Evolutionary conservation across 2,113 vertebrate genomes (phyloP).

Genomic region (Riparia riparia): DNA sequence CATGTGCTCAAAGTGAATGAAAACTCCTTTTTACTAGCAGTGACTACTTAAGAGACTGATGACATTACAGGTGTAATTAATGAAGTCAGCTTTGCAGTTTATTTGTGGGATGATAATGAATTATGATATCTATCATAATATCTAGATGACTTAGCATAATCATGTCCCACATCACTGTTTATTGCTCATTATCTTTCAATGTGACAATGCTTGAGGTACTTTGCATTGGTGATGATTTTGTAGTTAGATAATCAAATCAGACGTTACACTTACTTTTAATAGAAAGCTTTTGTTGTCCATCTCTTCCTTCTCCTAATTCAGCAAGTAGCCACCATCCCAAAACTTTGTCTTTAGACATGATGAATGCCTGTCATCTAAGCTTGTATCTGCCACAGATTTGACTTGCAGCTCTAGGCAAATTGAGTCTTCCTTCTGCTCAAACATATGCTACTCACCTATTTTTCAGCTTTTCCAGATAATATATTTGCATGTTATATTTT

Average conservation of each 20-base stretch:
- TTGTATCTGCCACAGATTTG: not conserved
- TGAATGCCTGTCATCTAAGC: not conserved
- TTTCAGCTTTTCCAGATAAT: not conserved
- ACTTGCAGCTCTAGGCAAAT: not conserved
- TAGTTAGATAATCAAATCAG: not conserved
- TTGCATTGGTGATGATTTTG: not conserved
- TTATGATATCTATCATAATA: not conserved
- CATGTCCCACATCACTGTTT: not conserved
- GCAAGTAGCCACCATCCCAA: not conserved
- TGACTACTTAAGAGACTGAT: not conserved
- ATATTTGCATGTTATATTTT: not conserved
- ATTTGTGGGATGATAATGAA: not conserved
- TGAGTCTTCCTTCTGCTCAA: not conserved
- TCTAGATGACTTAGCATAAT: not conserved
- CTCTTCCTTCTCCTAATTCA: not conserved
- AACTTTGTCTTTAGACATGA: not conserved
- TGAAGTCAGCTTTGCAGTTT: not conserved
- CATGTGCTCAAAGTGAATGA: not conserved
- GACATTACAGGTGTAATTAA: not conserved
- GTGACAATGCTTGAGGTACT: not conserved
- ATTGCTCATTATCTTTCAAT: not conserved
- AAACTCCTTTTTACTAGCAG: not conserved
- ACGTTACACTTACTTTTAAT: not conserved
- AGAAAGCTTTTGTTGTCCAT: not conserved
- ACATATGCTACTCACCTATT: not conserved